Base-by-base conservation (phyloP, 2,113 vertebrate genomes). In the Macaca nemestrina region DNA sequence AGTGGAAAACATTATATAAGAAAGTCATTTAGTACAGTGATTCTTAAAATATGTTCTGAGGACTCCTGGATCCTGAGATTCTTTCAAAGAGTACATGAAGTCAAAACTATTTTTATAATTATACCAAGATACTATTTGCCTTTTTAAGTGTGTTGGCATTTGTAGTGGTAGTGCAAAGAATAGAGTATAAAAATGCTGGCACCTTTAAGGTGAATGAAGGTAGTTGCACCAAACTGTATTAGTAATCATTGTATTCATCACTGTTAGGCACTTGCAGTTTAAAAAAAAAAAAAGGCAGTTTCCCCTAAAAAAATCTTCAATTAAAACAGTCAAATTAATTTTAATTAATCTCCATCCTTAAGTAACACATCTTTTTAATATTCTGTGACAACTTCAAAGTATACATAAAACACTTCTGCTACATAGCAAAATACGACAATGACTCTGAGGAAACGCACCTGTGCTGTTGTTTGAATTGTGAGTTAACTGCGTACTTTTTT, bases 121-220 rank as follows among this genome's bases (percentile, higher is more conserved):
- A 68, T 64, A 25, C 43, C 85, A 35, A 87, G 10, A 52, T 64
- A 23, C 72, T 78, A 84, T 67, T 88, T 92, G n/a, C 68, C 43
- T 91, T 95, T 96, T 94, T 85, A n/a, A 81, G 32, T 45, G 27
- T 82, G 14, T 87, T 95, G 75, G 30, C 30, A 59, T 94, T 75
- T 94, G 55, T 16, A 30, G 38, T 75, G 11, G 57, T 48, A 79
- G 22, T 64, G 4, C 30, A 76, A 55, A 93, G 95, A 94, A 20
- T 80, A 48, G 38, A 84, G 6, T 6, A 11, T 72, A 67, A 79
- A 95, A 59, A 40, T 92, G 48, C 18, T 64, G 6, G 6, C 0
- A 1, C 57, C 25, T 93, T 90, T 79, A 64, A 64, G 13, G 30
- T 80, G 38, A 90, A 83, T 91, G 70, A 72, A 91, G 30, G 25